These are phyloP conservation scores for Antitype chi DNA, from an alignment of 2,888 invertebrate species.

Conservation along the genomic window DNA sequence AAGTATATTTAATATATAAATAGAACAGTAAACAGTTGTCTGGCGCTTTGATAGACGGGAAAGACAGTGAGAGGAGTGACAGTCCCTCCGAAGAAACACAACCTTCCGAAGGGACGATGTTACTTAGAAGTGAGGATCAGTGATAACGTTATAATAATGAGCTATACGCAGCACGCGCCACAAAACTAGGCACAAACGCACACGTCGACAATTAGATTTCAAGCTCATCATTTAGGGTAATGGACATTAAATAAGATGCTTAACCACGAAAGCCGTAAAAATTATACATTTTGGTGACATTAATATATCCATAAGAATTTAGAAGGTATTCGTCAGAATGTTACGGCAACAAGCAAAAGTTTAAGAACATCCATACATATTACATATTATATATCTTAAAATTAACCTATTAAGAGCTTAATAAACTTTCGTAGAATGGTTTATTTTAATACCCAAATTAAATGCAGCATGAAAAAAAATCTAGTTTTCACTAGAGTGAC, in stretches of 20 bases:
- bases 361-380: not conserved
- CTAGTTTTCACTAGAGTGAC: slow-evolving; percentile 2
- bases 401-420: not conserved
- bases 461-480: slow-evolving; percentile 27
- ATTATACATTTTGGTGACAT: not conserved
- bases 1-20: slow-evolving; percentile 75
- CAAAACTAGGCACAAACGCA: slow-evolving; percentile 67
- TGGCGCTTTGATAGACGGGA: slow-evolving; percentile 67
- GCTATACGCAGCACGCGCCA: slow-evolving; percentile 60
- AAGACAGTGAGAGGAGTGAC: slow-evolving; percentile 43
- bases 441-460: slow-evolving; percentile 33
- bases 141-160: slow-evolving; percentile 10
- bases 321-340: slow-evolving; percentile 10
- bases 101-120: slow-evolving; percentile 15
- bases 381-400: too few relatives aligned
- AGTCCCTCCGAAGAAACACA: slow-evolving; percentile 33
- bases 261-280: not conserved
- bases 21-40: slow-evolving; percentile 68
- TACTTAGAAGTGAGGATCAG: slow-evolving; percentile 9
- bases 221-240: slow-evolving; percentile 46
- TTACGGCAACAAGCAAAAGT: slow-evolving; percentile 12
- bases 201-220: slow-evolving; percentile 51
- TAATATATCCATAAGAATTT: not conserved
- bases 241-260: slow-evolving; percentile 12
- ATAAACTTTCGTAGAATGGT: slow-evolving; percentile 16